These are phyloP conservation scores for Incurvaria masculella DNA, from an alignment of 2,888 invertebrate species.

Conservation along the genomic window DNA sequence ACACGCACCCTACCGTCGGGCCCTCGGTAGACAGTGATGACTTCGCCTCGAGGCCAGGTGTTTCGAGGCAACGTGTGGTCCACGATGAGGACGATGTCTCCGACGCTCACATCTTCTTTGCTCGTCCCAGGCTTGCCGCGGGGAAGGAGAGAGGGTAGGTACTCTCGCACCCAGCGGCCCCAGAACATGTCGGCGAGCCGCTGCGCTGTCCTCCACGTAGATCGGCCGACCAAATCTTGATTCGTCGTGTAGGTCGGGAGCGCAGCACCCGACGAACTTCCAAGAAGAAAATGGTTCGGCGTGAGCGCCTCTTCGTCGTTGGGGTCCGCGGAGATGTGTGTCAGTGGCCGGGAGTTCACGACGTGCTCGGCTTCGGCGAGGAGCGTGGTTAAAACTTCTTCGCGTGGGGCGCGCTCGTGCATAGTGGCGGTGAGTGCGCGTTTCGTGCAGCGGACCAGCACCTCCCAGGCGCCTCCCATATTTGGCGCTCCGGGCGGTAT, in stretches of 20 bases:
- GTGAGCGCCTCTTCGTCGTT: slow-evolving; percentile 3
- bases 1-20: slow-evolving; percentile 18
- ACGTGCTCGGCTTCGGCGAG: slow-evolving; percentile 2
- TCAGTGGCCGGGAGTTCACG: slow-evolving; percentile 1
- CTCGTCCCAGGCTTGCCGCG: background rate
- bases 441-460: slow-evolving; percentile 1
- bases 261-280: background rate
- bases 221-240: background rate
- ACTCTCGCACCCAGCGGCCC: background rate
- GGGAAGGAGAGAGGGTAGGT: background rate
- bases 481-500: no score
- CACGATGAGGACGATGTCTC: slow-evolving; percentile 13
- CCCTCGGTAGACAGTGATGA: slow-evolving; percentile 13
- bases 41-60: slow-evolving; percentile 16
- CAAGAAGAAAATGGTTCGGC: slow-evolving; percentile 2
- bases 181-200: slow-evolving; percentile 3
- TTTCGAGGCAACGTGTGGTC: slow-evolving; percentile 16
- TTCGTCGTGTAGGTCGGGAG: background rate
- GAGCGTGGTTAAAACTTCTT: slow-evolving; percentile 1
- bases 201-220: background rate
- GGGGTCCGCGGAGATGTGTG: background rate
- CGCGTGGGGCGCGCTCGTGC: background rate
- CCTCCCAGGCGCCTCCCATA: slow-evolving; percentile 1
- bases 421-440: background rate
- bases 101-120: background rate